Evolutionary conservation across 2,113 vertebrate species (phyloP).

Genomic region (Actenoides hombroni): DNA sequence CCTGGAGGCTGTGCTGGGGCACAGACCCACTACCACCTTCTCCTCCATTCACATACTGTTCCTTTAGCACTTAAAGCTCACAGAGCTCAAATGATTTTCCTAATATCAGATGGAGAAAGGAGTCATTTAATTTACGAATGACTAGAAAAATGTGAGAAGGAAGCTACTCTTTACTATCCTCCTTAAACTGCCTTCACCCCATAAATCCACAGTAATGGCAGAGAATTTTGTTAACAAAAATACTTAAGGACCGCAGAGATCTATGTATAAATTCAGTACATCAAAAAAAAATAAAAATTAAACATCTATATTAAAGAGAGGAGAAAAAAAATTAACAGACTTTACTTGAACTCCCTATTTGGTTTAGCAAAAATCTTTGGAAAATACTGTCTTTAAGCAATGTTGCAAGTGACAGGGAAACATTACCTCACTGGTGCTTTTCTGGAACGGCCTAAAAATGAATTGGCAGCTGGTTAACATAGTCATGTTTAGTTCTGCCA

Average conservation of each 20-base stretch:
- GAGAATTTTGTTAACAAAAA: background rate
- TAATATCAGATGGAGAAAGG: background rate
- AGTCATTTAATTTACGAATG: background rate
- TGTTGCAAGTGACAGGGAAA: background rate
- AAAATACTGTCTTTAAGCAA: background rate
- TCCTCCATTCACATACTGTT: background rate
- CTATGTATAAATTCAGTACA: background rate
- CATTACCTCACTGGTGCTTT: background rate
- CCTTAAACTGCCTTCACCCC: background rate
- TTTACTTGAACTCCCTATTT: background rate
- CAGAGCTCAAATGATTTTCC: background rate
- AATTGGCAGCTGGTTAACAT: background rate
- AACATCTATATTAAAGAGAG: background rate
- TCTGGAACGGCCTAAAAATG: background rate
- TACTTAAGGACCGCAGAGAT: background rate
- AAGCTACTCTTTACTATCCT: background rate
- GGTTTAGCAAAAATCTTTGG: background rate
- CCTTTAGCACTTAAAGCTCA: background rate
- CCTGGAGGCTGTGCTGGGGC: background rate
- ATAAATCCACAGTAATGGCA: background rate
- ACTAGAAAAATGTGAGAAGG: background rate
- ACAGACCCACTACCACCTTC: background rate
- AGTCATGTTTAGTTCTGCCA: background rate
- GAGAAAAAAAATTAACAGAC: rapidly evolving
- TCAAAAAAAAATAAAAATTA: background rate